Evolutionary conservation across 2,797 vertebrate genomes (phyloP), one percentile per base, ranked within the genome.

Genomic region (Gorsachius magnificus): DNA sequence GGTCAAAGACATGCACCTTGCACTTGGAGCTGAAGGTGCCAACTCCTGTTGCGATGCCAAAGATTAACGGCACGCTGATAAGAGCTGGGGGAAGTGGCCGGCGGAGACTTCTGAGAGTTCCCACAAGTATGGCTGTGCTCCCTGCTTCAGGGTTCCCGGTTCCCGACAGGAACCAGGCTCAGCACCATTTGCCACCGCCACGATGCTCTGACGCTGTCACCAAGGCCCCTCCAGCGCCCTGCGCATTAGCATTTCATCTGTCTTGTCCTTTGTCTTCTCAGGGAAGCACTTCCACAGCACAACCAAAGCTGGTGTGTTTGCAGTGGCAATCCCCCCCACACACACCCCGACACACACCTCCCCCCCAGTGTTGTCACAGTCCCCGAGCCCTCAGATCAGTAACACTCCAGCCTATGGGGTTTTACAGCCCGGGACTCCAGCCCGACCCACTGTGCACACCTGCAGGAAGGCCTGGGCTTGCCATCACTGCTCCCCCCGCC

Each of bases 1-100:
- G 88, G 92, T 85, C 90, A 77, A 80, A 95, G 83, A 60, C 74
- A 26, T 1, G 94, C 91, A 95, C 96, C 92, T 96, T 96, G 94
- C 95, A 93, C 96, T 91, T 95, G 94, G 83, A 96, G 90, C 94
- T 90, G 86, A 74, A 96, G 94, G 93, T 95, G 95, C 95, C 95
- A 93, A 88, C 78, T 96, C 75, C 58, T 78, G 86, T 38, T 81
- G 80, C 0, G 36, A 87, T 89, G 93, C 94, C 92, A 83, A 58
- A 93, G 84, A 95, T 83, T 93, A 97, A 94, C 33, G 12, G 94
- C 2, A 0, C 0, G 1, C 74, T 83, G 96, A 97, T 96, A 97
- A 97, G 96, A 58, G 72, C 79, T 13, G 56, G 63, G 36, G 65
- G 51, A 93, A 91, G 43, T 8, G 87, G 79, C 84, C 51, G 4